These are phyloP conservation scores for Zygaena filipendulae DNA, from an alignment of 2,888 invertebrate species.

Conservation along the genomic window DNA sequence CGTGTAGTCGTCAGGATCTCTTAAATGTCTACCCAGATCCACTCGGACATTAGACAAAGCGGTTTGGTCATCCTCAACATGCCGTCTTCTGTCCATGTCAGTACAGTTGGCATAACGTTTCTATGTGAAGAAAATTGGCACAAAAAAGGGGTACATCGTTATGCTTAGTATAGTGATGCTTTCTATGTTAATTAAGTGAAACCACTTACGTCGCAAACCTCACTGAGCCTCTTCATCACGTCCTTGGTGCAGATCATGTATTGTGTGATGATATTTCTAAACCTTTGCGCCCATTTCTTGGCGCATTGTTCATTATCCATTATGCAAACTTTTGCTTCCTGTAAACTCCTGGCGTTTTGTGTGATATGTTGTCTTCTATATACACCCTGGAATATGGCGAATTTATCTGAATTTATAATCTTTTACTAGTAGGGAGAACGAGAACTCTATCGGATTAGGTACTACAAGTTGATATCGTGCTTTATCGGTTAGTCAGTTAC, in stretches of 20 bases:
- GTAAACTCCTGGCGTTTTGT: constrained; percentile 42
- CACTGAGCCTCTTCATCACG: constrained; percentile 50
- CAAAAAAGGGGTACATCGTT: too few relatives aligned
- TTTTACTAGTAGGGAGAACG: too few relatives aligned
- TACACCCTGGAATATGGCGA: constrained; percentile 33
- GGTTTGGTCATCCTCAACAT: constrained; percentile 15
- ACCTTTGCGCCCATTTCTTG: constrained; percentile 53
- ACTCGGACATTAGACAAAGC: constrained; percentile 24
- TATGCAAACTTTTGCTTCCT: constrained; percentile 55
- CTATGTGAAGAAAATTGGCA: too few relatives aligned
- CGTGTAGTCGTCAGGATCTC: constrained; percentile 47
- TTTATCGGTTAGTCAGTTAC: too few relatives aligned
- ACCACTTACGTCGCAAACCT: constrained; percentile 47
- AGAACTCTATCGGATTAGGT: too few relatives aligned
- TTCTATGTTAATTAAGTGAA: too few relatives aligned
- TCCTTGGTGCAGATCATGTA: constrained; percentile 62
- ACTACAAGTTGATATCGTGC: too few relatives aligned
- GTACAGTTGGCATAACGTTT: constrained; percentile 59
- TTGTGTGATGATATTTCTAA: constrained; percentile 45
- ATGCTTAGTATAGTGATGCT: too few relatives aligned
- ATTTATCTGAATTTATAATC: too few relatives aligned
- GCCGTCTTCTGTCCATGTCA: constrained; percentile 38
- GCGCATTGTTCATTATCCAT: constrained; percentile 60
- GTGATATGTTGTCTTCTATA: constrained; percentile 40
- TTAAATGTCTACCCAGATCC: constrained; percentile 46